Evolutionary conservation across 2,888 invertebrate genomes (phyloP).

Genomic region (Xanthorhoe spadicearia): DNA sequence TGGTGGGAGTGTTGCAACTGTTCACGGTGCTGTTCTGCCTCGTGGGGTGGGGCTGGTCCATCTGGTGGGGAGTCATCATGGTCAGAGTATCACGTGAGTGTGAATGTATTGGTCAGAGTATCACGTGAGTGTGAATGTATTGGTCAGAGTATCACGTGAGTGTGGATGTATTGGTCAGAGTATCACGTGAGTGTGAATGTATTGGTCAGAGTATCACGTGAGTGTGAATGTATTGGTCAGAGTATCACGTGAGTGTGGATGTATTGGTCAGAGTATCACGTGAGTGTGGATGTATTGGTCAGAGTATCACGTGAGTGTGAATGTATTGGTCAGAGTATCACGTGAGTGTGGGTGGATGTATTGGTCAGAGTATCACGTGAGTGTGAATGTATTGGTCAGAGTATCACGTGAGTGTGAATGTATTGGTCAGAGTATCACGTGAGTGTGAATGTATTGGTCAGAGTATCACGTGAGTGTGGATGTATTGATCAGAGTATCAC

Average conservation of each 20-base stretch:
- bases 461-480: constrained; percentile 94
- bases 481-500: constrained; percentile 94
- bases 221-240: constrained; percentile 94
- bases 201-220: constrained; percentile 95
- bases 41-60: constrained; percentile 99
- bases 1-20: constrained; percentile 94
- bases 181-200: constrained; percentile 95
- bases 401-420: constrained; percentile 95
- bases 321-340: constrained; percentile 94
- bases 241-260: constrained; percentile 94
- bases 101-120: constrained; percentile 93
- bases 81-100: constrained; percentile 94
- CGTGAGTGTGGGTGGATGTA: no score
- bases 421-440: constrained; percentile 96
- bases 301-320: constrained; percentile 94
- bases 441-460: constrained; percentile 93
- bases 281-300: constrained; percentile 95
- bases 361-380: constrained; percentile 95
- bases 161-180: constrained; percentile 92
- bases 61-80: constrained; percentile 99
- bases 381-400: constrained; percentile 93
- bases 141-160: constrained; percentile 95
- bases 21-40: constrained; percentile 97
- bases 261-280: constrained; percentile 95
- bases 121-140: constrained; percentile 96